Percentiles rank a stretch among this genome's conserved stretches.
These are phyloP conservation scores for Epiblema foenella DNA, from an alignment of 2,888 invertebrate species.

Conservation along the genomic window DNA sequence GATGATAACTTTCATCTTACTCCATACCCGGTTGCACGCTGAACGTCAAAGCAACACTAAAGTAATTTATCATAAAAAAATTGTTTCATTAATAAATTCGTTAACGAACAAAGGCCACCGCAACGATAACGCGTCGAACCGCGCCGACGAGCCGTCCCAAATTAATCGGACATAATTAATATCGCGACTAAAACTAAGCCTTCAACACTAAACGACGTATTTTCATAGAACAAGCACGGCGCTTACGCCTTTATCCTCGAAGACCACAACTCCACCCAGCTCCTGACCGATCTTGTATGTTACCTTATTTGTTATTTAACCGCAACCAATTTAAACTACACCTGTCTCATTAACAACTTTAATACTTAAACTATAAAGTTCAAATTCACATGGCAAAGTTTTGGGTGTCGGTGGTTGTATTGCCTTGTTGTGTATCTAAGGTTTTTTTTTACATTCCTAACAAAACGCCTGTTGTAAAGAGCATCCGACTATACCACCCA, in stretches of 20 bases:
- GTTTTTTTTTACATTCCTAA: constrained; percentile 84
- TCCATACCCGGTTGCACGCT: background rate
- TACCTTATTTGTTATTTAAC: constrained; percentile 71
- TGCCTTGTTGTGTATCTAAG: constrained; percentile 80
- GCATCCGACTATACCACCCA: constrained; percentile 83
- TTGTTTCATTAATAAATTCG: constrained; percentile 47
- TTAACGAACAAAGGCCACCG: constrained; percentile 62
- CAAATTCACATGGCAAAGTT: constrained; percentile 47
- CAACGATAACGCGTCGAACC: constrained; percentile 66
- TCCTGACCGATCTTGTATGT: constrained; percentile 73
- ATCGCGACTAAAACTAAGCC: constrained; percentile 79
- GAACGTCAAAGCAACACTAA: constrained; percentile 27
- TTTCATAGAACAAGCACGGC: background rate
- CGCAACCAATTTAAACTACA: constrained; percentile 45
- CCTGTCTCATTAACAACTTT: constrained; percentile 38
- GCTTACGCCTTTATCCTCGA: background rate
- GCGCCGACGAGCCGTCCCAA: constrained; percentile 70
- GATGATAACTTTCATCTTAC: background rate
- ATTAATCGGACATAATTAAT: constrained; percentile 85
- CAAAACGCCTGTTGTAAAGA: constrained; percentile 84
- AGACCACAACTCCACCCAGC: constrained; percentile 74
- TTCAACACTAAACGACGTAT: constrained; percentile 40
- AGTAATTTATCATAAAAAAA: constrained; percentile 28
- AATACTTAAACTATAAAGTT: constrained; percentile 49
- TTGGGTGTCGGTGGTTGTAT: constrained; percentile 57